Base-by-base conservation (phyloP, 1,140 invertebrate species). In the Zaprionus tsacasi region DNA sequence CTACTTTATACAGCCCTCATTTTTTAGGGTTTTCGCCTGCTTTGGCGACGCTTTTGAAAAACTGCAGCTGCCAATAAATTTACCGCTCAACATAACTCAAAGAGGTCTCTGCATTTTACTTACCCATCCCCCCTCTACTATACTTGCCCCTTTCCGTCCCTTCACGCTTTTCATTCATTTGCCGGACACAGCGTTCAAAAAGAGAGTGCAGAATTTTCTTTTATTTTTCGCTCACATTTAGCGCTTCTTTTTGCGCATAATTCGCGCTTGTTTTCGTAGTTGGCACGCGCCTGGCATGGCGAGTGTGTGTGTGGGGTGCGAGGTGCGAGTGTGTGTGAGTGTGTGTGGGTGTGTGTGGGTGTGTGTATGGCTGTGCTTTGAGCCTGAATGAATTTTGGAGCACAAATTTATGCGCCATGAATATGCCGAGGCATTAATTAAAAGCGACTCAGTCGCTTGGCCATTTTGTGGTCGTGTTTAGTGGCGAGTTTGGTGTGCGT, bases 371-470 rank as follows among this genome's bases (percentile, higher is more conserved):
- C 12, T 21, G 30, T 43, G 12, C 45, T 15, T 63, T 11, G 13
- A 30, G n/a, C 15, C 7, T 57, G 58, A 40, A 38, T 70, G 66
- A 70, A 65, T 70, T 67, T 60, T 27, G 27, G 17, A 77, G 79
- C 77, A 43, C 43, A 43, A 79, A 88, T 82, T 83, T 88, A 76
- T 88, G 77, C 70, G 50, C 70, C 77, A 76, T 82, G 67, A 82
- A 88, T 79, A 56, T 75, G 77, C 61, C 58, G 36, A 48, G 73
- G 73, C 80, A 87, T 87, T 87, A 87, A 87, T 87, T 87, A 87
- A 87, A 87, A 80, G 80, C 77, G 77, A 88, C 74, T 80, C 80
- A 80, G 57, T 48, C 64, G 74, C 71, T 79, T 56, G 72, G 52
- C 69, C 70, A 79, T 86, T 70, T 66, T 82, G 82, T 6, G 82